Percentiles rank a stretch among this genome's conserved stretches.
These are phyloP conservation scores for Urocolius indicus DNA, from an alignment of 2,113 vertebrate genomes.

Conservation along the genomic window DNA sequence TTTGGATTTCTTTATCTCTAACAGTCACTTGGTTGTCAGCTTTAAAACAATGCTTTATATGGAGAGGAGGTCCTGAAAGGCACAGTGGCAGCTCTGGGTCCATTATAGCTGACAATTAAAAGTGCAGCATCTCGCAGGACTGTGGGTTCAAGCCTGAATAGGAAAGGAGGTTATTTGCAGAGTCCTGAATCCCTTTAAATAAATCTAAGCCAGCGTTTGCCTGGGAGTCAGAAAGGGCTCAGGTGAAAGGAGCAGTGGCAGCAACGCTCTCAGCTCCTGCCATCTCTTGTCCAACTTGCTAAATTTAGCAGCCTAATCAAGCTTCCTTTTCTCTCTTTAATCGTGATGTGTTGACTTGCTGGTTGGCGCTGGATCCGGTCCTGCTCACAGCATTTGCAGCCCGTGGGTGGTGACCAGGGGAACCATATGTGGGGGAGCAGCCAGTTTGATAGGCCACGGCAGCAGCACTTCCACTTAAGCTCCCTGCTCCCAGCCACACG, in stretches of 20 bases:
- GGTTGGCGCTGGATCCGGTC: background rate
- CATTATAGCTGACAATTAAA: background rate
- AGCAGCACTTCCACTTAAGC: slow-evolving; percentile 46
- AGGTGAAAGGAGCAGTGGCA: background rate
- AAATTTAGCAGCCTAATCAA: background rate
- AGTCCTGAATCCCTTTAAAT: slow-evolving; percentile 27
- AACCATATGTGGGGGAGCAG: background rate
- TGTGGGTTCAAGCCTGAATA: background rate
- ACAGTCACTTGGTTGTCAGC: background rate
- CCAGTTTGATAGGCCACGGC: background rate
- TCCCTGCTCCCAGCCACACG: slow-evolving; percentile 38
- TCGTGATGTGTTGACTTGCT: background rate
- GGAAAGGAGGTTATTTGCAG: background rate
- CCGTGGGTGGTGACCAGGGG: background rate
- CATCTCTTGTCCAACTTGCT: background rate
- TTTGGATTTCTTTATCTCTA: background rate
- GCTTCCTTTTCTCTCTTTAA: background rate
- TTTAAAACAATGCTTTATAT: background rate
- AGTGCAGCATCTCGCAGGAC: background rate
- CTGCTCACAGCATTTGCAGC: background rate
- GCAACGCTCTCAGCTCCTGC: background rate
- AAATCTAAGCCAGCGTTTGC: slow-evolving; percentile 50
- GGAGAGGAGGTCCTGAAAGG: background rate
- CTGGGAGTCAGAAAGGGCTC: slow-evolving; percentile 12
- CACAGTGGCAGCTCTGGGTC: background rate